Percentiles rank a stretch among this genome's conserved stretches.
phyloP scores from a whole-genome alignment of 2,113 vertebrate genomes.

The Rhizomys pruinosus region DNA sequence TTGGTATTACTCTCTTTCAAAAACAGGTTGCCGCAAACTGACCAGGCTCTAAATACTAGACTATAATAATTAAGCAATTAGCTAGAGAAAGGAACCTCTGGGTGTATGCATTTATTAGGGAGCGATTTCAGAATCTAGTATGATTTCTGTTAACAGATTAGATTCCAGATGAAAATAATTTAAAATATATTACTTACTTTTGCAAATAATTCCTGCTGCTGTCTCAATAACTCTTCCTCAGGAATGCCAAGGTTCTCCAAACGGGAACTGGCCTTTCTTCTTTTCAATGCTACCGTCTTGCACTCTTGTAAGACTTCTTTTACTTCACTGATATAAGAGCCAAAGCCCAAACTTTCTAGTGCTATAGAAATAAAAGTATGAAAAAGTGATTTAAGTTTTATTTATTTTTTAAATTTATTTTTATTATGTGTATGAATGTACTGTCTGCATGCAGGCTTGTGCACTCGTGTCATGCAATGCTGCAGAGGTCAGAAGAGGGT shows the following conservation, averaged over 20 bases:
- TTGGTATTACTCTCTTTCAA: constrained; percentile 33
- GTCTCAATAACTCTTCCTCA: constrained; percentile 97
- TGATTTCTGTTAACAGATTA: constrained; percentile 61
- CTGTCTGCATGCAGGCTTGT: neutral
- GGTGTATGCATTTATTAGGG: neutral
- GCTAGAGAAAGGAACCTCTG: neutral
- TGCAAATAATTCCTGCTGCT: constrained; percentile 98
- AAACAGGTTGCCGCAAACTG: constrained; percentile 23
- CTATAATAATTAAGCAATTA: constrained; percentile 11
- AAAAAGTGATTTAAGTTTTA: neutral
- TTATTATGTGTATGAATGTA: neutral
- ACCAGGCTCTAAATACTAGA: constrained; percentile 27
- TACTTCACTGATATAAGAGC: constrained; percentile 98
- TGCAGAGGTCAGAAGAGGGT: neutral
- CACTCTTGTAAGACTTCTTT: constrained; percentile 99
- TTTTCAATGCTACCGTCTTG: constrained; percentile 98
- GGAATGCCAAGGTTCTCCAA: constrained; percentile 99
- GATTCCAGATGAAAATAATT: constrained; percentile 62
- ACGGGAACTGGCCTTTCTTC: constrained; percentile 97
- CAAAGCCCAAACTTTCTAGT: constrained; percentile 98
- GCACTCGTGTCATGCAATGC: no score
- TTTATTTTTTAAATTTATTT: neutral
- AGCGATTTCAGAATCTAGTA: constrained; percentile 46
- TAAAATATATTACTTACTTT: constrained; percentile 90
- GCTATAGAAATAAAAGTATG: constrained; percentile 85